Percentiles rank a stretch among this genome's conserved stretches.
These are phyloP conservation scores for Astropecten irregularis DNA, from an alignment of 53 echinoderm and acorn worm species.

Conservation along the genomic window DNA sequence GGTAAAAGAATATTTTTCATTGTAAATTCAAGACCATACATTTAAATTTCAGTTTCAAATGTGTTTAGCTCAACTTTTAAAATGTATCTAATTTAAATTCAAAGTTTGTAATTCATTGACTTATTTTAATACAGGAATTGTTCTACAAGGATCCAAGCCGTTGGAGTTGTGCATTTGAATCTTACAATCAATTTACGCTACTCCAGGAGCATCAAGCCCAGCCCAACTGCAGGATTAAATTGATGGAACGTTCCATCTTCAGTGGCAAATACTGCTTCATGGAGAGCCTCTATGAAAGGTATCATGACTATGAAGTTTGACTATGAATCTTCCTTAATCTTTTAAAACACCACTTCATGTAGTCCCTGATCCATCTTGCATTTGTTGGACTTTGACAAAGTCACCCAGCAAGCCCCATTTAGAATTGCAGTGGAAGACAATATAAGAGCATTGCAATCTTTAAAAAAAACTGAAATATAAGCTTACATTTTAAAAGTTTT, in stretches of 20 bases:
- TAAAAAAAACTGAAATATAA: too few species aligned
- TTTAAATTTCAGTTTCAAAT: background rate
- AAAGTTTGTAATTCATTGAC: background rate
- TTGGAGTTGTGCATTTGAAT: constrained; percentile 89
- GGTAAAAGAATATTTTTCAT: constrained; percentile 17
- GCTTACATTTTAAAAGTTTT: too few species aligned
- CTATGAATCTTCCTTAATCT: too few species aligned
- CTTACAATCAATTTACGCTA: constrained; percentile 85
- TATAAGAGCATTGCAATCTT: too few species aligned
- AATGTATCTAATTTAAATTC: too few species aligned
- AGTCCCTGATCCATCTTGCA: too few species aligned
- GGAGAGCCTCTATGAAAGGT: constrained; percentile 78
- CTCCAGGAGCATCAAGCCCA: constrained; percentile 54
- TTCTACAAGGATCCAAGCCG: constrained; percentile 77
- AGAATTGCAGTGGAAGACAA: too few species aligned
- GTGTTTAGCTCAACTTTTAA: background rate
- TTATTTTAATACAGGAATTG: constrained; percentile 59
- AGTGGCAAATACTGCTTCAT: constrained; percentile 95
- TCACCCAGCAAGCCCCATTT: too few species aligned
- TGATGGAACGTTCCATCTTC: constrained; percentile 85
- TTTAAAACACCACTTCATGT: too few species aligned
- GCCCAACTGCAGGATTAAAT: constrained; percentile 63
- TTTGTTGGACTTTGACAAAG: too few species aligned
- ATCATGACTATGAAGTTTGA: too few species aligned
- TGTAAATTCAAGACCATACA: background rate